These are phyloP conservation scores for Microplitis mediator DNA, from an alignment of 1,140 invertebrate genomes.

Conservation along the genomic window DNA sequence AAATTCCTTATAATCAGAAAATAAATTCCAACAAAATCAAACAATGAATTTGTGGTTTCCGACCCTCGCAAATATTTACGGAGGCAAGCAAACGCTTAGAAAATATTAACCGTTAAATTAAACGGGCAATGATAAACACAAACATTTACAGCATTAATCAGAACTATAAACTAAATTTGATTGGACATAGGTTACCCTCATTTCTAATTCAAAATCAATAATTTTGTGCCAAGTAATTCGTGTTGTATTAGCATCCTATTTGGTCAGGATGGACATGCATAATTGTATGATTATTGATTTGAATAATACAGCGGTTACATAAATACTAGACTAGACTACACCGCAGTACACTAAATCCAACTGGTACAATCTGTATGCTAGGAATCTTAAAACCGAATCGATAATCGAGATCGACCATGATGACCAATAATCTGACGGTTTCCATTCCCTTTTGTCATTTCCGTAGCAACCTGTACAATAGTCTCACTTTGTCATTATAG, in stretches of 20 bases:
- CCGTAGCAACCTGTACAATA: not conserved
- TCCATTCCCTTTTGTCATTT: conserved; percentile 5
- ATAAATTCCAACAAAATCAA: too few relatives aligned
- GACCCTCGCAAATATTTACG: too few relatives aligned
- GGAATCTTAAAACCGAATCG: conserved; percentile 26
- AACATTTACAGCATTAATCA: too few relatives aligned
- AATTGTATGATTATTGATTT: conserved; percentile 24
- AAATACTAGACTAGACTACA: not conserved
- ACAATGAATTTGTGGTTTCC: too few relatives aligned
- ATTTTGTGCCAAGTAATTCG: conserved; percentile 9
- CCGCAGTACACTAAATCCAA: not conserved
- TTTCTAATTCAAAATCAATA: conserved; percentile 20
- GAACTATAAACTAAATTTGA: too few relatives aligned
- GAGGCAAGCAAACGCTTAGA: too few relatives aligned
- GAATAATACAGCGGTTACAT: conserved; percentile 12
- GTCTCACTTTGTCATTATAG: not conserved
- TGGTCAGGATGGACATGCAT: conserved; percentile 12
- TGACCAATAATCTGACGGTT: conserved; percentile 22
- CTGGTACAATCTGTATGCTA: not conserved
- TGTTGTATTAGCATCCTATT: conserved; percentile 21
- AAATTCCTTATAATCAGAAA: too few relatives aligned
- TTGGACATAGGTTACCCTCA: not conserved
- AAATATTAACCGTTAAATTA: not conserved
- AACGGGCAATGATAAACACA: too few relatives aligned
- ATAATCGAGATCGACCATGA: conserved; percentile 9